Evolutionary conservation across 1,140 invertebrate genomes (phyloP), one percentile per base, ranked within the genome.

Genomic region (Drosophila melanica): DNA sequence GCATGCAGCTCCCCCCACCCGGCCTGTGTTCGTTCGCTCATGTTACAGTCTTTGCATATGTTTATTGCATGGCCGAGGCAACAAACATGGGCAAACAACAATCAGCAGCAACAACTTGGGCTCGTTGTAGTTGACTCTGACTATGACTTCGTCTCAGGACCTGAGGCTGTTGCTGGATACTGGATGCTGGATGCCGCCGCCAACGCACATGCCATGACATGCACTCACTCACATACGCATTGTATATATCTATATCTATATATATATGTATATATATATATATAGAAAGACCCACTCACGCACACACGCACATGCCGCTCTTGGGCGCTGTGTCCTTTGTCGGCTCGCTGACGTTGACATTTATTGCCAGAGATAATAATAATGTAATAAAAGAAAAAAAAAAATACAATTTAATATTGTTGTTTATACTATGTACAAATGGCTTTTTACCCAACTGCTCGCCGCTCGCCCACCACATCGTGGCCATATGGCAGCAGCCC

Each of bases 321-420:
- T 67, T 69, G 20, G 65, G 65, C 66, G 69, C 59, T 75, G 66
- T 81, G 77, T 85, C 75, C 80, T 74, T 75, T 81, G 81, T 84
- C 79, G 81, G 78, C 81, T 77, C 79, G 79, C 77, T 89, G 84
- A 89, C 84, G 84, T 89, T 89, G 84, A 89, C 84, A 89, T 89
- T 89, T 89, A 89, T 89, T 89, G 85, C 84, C 84, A 89, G 84
- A 87, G 84, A 89, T 89, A 90, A 90, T 89, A 90, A 87, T 87
- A 87, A 87, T 87, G 82, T 87, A 89, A 87, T 87, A 87, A 87
- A 89, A 89, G 48, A 53, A 79, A 82, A 84, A 89, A 84, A 90
- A 84, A 89, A 84, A 90, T 90, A 89, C 85, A 90, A 90, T 90
- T 89, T 89, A 90, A 90, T 89, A 89, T 89, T 87, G 79, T 90